Base-by-base conservation (phyloP, 2,888 invertebrate genomes). In the Tromatobia lineatoria region DNA sequence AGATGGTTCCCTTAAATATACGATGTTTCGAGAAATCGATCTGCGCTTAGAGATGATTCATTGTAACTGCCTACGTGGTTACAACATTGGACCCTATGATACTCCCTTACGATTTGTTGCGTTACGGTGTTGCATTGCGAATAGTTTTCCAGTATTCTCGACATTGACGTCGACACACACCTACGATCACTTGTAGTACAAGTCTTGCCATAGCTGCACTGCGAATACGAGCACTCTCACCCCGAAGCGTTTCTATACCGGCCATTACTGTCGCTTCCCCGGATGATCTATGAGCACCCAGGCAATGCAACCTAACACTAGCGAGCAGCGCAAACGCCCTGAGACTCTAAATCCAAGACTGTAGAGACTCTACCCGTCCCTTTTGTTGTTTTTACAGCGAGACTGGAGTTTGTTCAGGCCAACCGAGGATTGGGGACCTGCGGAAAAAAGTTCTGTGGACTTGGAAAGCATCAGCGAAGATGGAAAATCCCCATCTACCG, bases 391-490 rank as follows among this genome's bases (percentile, higher is more conserved):
- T 89, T 86, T 86, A 61, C 89, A 92, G 92, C 85, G 86, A 52
- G 89, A 89, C 84, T 59, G 71, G 74, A 90, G 88, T 80, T 85
- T 92, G 80, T 87, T 92, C 75, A 87, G 74, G 25, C 90, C 91
- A 2, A 70, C 88, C 74, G 82, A 87, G 61, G 80, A 82, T 42
- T 92, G 92, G 91, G 90, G 89, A 11, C 90, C 92, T 11, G 87
- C 89, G 3, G 75, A 78, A 69, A 85, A 85, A 7, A 87, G 25
- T 20, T 25, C 11, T 18, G 59, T 73, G 54, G 67, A 81, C 78
- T 34, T 59, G 18, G 11, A 54, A 18, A 76, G 80, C 57, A 81
- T 74, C 54, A 73, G 50, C 80, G 85, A 76, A 57, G 77, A 71
- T 59, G 73, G 50, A 75, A 85, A 85, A 10, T 74, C 67, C 7